Base-by-base conservation (phyloP, 1,140 invertebrate species). In the Solenopsis invicta region DNA sequence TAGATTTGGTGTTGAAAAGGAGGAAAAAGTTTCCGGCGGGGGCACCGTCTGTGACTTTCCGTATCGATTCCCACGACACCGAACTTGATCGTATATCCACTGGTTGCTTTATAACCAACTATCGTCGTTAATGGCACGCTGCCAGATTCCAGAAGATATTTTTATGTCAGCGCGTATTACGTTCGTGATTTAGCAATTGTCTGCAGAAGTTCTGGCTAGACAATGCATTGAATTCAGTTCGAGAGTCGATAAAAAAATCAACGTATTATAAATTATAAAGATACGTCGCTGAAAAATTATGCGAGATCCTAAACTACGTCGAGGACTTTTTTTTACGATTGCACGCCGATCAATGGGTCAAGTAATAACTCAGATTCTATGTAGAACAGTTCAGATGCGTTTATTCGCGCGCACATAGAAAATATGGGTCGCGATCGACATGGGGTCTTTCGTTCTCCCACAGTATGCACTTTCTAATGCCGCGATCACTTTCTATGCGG, bases 391-490 rank as follows among this genome's bases (percentile, higher is more conserved):
- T 34, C 48, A n/a, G 45, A 59, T 45, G 41, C 13, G 21, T 62
- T 45, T 45, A 66, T 13, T 9, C n/a, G n/a, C 34, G 37, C 56
- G 50, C 37, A 12, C 6, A 72, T n/a, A 82, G 37, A 13, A 87
- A 71, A 85, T 90, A 69, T 85, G 56, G 88, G 69, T 89, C 77
- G 75, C 84, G 50, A 88, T 89, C 71, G 62, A 41, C 88, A 88
- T 56, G 80, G 76, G 37, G 54, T 50, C 18, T 21, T 45, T 69
- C 61, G 45, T 78, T 66, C 56, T 86, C 61, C 45, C 61, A 29
- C 24, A 54, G 56, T 66, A 64, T 85, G 56, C 71, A 59, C 89
- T 90, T 90, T 90, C 88, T 90, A 88, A 90, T 85, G 59, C 71
- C 69, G 54, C 9, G 69, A 54, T 62, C 41, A 75, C 86, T 90